Conservation (phyloP, 2,113 vertebrate species). For the Eclectus roratus region DNA sequence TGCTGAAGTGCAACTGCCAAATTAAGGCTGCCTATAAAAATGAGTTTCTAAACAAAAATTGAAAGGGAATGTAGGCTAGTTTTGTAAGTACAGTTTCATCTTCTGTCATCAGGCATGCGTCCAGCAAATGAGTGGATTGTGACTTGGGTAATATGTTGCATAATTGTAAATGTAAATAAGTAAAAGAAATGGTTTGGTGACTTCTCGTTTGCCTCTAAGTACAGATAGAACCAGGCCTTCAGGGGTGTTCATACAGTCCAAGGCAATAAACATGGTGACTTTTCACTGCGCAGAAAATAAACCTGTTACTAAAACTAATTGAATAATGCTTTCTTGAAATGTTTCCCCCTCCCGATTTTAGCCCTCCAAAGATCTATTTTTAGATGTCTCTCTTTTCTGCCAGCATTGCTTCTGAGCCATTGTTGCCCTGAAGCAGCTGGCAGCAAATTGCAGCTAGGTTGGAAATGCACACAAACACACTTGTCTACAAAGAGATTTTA, state of each 20-base stretch:
- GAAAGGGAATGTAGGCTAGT: neutral
- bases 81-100: neutral
- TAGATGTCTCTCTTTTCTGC: slow-evolving; percentile 20
- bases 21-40: slow-evolving; percentile 22
- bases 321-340: neutral
- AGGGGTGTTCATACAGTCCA: neutral
- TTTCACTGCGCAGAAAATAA: neutral
- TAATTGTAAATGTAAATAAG: neutral
- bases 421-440: slow-evolving; percentile 38
- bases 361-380: slow-evolving; percentile 46
- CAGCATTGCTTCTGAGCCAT: neutral
- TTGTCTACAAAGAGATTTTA: slow-evolving; percentile 58
- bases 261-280: neutral
- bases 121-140: neutral
- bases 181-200: neutral
- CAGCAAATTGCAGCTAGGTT: neutral
- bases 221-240: neutral
- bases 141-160: neutral
- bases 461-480: slow-evolving; percentile 54
- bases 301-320: neutral
- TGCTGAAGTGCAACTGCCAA: slow-evolving; percentile 29
- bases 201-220: neutral
- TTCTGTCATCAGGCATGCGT: neutral
- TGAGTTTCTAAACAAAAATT: neutral
- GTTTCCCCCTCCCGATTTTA: slow-evolving; percentile 1